Conservation (phyloP, 2,888 invertebrate species). For the Phanerotoma sp. region DNA sequence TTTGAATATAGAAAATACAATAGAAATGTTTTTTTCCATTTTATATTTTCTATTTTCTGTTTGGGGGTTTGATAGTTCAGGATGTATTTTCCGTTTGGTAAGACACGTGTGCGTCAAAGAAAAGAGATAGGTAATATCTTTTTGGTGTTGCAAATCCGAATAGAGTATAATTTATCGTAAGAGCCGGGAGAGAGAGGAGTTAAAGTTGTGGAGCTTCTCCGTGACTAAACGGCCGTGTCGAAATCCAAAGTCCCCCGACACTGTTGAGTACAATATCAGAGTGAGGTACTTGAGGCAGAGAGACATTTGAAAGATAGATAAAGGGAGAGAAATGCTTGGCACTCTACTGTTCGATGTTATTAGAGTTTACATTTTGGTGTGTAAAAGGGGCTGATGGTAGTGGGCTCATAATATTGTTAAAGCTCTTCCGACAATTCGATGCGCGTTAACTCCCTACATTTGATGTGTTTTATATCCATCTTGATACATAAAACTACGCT, state of each 20-base stretch:
- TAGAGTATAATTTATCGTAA: neutral
- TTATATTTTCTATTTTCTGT: neutral
- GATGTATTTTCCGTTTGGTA: neutral
- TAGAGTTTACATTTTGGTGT: slow-evolving; percentile 46
- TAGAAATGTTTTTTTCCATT: neutral
- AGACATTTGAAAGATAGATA: slow-evolving; percentile 11
- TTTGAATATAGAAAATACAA: neutral
- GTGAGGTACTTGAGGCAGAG: slow-evolving; percentile 25
- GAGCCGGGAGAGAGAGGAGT: slow-evolving; percentile 11
- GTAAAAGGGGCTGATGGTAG: slow-evolving; percentile 42
- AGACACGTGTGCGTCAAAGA: slow-evolving; percentile 2
- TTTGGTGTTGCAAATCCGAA: slow-evolving; percentile 1
- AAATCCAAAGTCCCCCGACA: slow-evolving; percentile 38
- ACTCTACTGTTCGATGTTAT: slow-evolving; percentile 38
- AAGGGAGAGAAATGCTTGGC: slow-evolving; percentile 6
- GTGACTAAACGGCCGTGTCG: slow-evolving; percentile 52
- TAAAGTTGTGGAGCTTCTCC: slow-evolving; percentile 37
- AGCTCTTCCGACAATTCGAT: slow-evolving; percentile 52
- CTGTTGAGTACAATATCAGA: slow-evolving; percentile 48
- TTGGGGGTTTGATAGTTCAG: neutral
- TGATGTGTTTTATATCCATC: slow-evolving; percentile 5
- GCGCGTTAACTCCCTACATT: slow-evolving; percentile 42
- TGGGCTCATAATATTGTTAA: slow-evolving; percentile 43
- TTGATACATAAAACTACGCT: neutral
- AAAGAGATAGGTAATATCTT: neutral